phyloP scores from a whole-genome alignment of 2,888 invertebrate genomes.

The Drosophila cyrtoloma region DNA sequence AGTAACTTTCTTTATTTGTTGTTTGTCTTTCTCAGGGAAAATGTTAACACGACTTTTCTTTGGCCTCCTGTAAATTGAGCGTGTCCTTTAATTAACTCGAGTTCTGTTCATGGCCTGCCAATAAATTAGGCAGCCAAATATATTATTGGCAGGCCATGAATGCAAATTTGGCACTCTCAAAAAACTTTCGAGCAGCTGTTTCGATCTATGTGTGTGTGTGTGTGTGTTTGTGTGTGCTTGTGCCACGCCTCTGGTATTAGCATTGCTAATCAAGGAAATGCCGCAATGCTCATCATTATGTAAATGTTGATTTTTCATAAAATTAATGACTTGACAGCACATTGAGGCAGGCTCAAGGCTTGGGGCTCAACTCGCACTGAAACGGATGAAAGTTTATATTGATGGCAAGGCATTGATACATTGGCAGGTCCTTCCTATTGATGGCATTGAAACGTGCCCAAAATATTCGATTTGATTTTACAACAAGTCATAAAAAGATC shows the following conservation, averaged over 20 bases:
- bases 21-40: conserved; percentile 33
- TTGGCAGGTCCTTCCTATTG: conserved; percentile 45
- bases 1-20: conserved; percentile 42
- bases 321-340: conserved; percentile 71
- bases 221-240: conserved; percentile 25
- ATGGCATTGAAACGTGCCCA: conserved; percentile 67
- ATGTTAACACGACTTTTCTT: conserved; percentile 26
- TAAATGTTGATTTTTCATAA: conserved; percentile 68
- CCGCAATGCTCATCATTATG: conserved; percentile 61
- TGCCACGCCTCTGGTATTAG: conserved; percentile 45
- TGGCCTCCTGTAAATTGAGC: conserved; percentile 36
- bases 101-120: conserved; percentile 26
- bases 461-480: conserved; percentile 72
- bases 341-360: conserved; percentile 50
- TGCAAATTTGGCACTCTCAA: conserved; percentile 29
- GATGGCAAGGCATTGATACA: conserved; percentile 51
- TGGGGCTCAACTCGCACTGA: neutral
- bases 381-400: conserved; percentile 37
- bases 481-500: conserved; percentile 39
- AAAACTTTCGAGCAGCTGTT: conserved; percentile 35
- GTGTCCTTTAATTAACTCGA: conserved; percentile 37
- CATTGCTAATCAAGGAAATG: conserved; percentile 68
- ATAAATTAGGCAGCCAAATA: conserved; percentile 10
- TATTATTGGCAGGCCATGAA: conserved; percentile 40
- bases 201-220: conserved; percentile 8